phyloP scores from a whole-genome alignment of 2,888 invertebrate species.

The Epinotia demarniana region DNA sequence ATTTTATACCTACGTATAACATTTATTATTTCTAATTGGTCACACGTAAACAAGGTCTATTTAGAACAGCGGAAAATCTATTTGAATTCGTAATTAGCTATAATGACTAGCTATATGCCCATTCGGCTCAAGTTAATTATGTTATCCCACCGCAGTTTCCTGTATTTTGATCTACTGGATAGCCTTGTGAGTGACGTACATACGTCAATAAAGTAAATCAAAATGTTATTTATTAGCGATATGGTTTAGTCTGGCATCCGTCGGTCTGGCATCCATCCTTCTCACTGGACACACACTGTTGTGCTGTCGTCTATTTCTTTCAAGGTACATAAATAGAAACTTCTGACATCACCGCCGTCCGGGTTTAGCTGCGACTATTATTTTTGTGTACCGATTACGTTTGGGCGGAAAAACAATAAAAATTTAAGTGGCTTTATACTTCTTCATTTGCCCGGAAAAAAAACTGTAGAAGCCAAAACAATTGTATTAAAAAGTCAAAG shows the following conservation, averaged over 20 bases:
- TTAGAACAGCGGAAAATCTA: neutral
- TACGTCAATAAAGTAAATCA: slow-evolving; percentile 46
- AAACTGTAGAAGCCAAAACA: slow-evolving; percentile 15
- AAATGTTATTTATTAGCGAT: slow-evolving; percentile 38
- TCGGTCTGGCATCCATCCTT: slow-evolving; percentile 43
- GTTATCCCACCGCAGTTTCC: slow-evolving; percentile 22
- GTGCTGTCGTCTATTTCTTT: slow-evolving; percentile 43
- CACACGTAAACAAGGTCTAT: slow-evolving; percentile 1
- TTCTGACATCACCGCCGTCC: slow-evolving; percentile 55
- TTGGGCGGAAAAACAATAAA: slow-evolving; percentile 45
- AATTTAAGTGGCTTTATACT: slow-evolving; percentile 15
- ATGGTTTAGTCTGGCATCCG: slow-evolving; percentile 50
- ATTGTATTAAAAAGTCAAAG: neutral
- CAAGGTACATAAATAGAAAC: slow-evolving; percentile 48
- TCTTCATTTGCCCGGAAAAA: slow-evolving; percentile 23
- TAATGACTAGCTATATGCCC: neutral
- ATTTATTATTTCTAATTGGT: neutral
- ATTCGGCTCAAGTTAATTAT: slow-evolving; percentile 19
- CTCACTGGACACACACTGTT: slow-evolving; percentile 31
- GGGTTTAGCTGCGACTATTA: slow-evolving; percentile 59
- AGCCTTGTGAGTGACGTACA: slow-evolving; percentile 42
- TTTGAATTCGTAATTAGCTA: neutral
- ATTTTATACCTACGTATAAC: no score
- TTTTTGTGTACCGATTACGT: slow-evolving; percentile 58
- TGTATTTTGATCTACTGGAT: slow-evolving; percentile 39